Conservation (phyloP, 2,888 invertebrate genomes). For the Portevinia maculata region DNA sequence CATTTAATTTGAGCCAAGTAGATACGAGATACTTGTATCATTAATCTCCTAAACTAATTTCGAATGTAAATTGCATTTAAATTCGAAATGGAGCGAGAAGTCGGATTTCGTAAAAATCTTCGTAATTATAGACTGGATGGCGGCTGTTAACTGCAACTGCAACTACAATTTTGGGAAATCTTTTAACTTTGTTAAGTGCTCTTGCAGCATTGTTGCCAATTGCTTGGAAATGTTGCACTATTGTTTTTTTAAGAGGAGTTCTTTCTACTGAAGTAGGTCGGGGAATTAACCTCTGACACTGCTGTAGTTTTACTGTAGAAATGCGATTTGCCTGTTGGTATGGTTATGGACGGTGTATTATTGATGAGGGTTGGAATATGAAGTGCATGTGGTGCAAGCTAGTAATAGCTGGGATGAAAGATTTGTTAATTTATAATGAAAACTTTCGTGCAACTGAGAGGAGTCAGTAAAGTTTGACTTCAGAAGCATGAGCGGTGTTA, state of each 20-base stretch:
- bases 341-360: constrained; percentile 10
- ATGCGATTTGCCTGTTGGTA: neutral
- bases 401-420: constrained; percentile 3
- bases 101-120: constrained; percentile 45
- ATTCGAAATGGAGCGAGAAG: constrained; percentile 57
- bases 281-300: constrained; percentile 69
- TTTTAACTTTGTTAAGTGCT: constrained; percentile 62
- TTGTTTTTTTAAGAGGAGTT: constrained; percentile 60
- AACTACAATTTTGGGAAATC: constrained; percentile 52
- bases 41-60: constrained; percentile 61
- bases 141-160: constrained; percentile 3
- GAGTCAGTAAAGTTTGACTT: too few species aligned
- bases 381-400: constrained; percentile 11
- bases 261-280: constrained; percentile 53
- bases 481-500: too few species aligned
- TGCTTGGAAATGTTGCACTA: constrained; percentile 55
- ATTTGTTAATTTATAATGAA: constrained; percentile 1
- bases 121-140: constrained; percentile 63
- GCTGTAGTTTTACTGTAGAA: constrained; percentile 12
- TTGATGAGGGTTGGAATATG: neutral
- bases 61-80: constrained; percentile 51
- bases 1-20: constrained; percentile 29
- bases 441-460: too few species aligned
- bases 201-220: constrained; percentile 60
- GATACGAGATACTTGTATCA: constrained; percentile 22